Conservation (phyloP, 37 sponge, comb jelly and placozoan species). For the Dysidea cf. avara region DNA sequence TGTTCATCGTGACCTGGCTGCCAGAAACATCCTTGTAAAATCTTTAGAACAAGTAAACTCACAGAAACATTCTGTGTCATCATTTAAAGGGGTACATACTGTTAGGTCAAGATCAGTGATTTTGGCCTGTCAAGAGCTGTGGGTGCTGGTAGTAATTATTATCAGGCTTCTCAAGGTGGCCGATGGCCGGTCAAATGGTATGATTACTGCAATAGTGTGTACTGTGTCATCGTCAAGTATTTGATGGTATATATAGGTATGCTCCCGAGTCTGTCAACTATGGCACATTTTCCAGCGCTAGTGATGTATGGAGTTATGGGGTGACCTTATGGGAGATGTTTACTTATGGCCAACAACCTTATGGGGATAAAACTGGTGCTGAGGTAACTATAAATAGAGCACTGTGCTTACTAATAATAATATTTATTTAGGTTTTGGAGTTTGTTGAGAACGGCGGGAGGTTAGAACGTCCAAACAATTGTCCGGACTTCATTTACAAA, state of each 20-base stretch:
- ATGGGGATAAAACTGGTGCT: slow-evolving; percentile 90
- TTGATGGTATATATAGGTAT: slow-evolving; percentile 65
- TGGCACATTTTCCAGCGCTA: slow-evolving; percentile 88
- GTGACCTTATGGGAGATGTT: slow-evolving; percentile 99
- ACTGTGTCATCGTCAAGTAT: neutral
- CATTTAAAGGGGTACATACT: neutral
- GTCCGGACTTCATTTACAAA: slow-evolving; percentile 72
- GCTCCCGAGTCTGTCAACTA: slow-evolving; percentile 96
- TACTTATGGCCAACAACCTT: slow-evolving; percentile 91
- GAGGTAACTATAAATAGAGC: slow-evolving; percentile 75
- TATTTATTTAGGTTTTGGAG: slow-evolving; percentile 57
- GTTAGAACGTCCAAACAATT: slow-evolving; percentile 56
- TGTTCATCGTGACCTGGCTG: slow-evolving; percentile 95
- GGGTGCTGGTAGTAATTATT: slow-evolving; percentile 91
- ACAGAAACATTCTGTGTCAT: too few species aligned
- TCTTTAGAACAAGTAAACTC: slow-evolving; percentile 54
- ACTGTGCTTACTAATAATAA: neutral
- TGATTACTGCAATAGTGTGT: neutral
- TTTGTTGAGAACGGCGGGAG: slow-evolving; percentile 77
- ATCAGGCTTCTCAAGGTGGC: slow-evolving; percentile 95
- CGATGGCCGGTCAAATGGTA: slow-evolving; percentile 98
- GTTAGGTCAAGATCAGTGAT: slow-evolving; percentile 96
- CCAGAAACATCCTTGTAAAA: slow-evolving; percentile 89
- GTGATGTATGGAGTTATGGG: slow-evolving; percentile 99
- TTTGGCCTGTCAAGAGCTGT: slow-evolving; percentile 97